Evolutionary conservation across 1,140 invertebrate species (phyloP).

Genomic region (Musca domestica): DNA sequence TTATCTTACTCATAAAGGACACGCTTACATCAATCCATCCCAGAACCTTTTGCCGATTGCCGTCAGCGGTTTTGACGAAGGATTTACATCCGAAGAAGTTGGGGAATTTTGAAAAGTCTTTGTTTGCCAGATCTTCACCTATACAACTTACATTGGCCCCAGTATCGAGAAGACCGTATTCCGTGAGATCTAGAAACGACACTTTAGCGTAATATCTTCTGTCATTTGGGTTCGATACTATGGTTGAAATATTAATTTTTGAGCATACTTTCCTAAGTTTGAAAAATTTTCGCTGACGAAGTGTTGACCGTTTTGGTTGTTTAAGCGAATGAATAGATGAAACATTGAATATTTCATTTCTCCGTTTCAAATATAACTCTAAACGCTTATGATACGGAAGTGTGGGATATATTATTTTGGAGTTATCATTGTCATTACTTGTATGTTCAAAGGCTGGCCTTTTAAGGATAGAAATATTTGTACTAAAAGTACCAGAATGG

Average conservation of each 20-base stretch:
- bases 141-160: constrained; percentile 24
- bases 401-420: background rate
- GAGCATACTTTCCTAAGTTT: constrained; percentile 1
- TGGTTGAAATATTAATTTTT: background rate
- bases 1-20: background rate
- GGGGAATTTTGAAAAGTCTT: constrained; percentile 1
- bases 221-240: constrained; percentile 14
- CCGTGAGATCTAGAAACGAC: constrained; percentile 7
- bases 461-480: too few species aligned
- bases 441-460: background rate
- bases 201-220: constrained; percentile 9
- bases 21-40: constrained; percentile 8
- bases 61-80: constrained; percentile 21
- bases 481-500: too few species aligned
- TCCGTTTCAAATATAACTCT: background rate
- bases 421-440: background rate
- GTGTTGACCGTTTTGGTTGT: background rate
- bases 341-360: background rate
- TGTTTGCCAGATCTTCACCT: constrained; percentile 18
- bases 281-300: constrained; percentile 9
- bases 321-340: background rate
- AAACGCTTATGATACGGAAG: background rate
- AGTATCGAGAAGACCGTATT: constrained; percentile 6
- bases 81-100: constrained; percentile 1
- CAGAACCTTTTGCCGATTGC: constrained; percentile 3